phyloP scores from a whole-genome alignment of 2,113 vertebrate species.

The Lutjanus erythropterus region DNA sequence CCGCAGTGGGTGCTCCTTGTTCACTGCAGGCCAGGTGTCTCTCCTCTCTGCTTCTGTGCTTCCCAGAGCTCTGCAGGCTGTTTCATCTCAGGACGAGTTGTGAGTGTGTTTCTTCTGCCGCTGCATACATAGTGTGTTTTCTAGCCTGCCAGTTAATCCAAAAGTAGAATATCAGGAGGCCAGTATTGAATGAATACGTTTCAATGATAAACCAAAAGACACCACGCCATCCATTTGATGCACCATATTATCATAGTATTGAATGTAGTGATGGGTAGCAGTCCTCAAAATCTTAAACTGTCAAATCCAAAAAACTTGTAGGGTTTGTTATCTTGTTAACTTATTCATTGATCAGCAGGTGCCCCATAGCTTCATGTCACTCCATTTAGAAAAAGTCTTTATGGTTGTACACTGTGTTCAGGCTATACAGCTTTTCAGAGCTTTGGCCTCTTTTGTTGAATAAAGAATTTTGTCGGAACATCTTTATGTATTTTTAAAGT shows the following conservation, averaged over 20 bases:
- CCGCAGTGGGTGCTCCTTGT: conserved; percentile 51
- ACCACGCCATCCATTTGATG: no score
- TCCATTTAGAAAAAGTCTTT: no score
- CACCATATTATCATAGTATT: background rate
- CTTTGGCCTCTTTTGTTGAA: background rate
- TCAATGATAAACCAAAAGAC: background rate
- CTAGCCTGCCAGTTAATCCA: conserved; percentile 18
- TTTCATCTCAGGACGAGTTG: conserved; percentile 56
- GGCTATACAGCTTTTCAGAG: no score
- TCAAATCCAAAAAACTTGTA: no score
- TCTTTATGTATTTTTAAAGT: background rate
- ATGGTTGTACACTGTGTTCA: no score
- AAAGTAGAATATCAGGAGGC: background rate
- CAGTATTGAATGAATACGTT: background rate
- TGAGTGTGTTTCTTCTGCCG: conserved; percentile 26
- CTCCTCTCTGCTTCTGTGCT: conserved; percentile 43
- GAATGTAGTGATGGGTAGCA: background rate
- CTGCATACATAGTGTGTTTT: background rate
- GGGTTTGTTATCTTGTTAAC: background rate
- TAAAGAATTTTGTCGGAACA: background rate
- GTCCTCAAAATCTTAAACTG: background rate
- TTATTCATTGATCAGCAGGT: background rate
- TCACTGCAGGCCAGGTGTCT: conserved; percentile 54
- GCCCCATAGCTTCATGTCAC: no score
- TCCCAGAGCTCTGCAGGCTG: conserved; percentile 38